A percentile compares a stretch with the other conserved stretches of the same genome.
Conservation (phyloP, 2,797 vertebrate species). For the Paedocypris micromegethes region DNA sequence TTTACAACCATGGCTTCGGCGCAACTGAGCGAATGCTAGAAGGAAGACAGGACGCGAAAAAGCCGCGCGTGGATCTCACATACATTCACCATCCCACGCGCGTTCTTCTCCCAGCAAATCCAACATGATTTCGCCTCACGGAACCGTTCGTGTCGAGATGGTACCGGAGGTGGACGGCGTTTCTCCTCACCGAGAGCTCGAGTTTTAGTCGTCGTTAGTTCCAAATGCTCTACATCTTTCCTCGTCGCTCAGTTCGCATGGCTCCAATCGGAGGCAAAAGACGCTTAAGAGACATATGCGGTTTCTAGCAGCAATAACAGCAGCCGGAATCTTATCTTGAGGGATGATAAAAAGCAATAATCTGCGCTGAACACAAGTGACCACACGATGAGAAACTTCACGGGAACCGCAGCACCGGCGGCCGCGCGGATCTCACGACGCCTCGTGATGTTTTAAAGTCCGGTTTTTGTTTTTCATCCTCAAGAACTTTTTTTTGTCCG, state of each 20-base stretch:
- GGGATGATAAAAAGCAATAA: slow-evolving; percentile 67
- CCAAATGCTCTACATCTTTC: slow-evolving; percentile 33
- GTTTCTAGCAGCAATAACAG: slow-evolving; percentile 60
- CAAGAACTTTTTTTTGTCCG: slow-evolving; percentile 24
- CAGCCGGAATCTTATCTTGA: slow-evolving; percentile 50
- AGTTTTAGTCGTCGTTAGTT: slow-evolving; percentile 49
- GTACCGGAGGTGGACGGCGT: slow-evolving; percentile 56
- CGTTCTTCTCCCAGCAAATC: slow-evolving; percentile 42
- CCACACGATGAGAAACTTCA: slow-evolving; percentile 72
- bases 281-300: slow-evolving; percentile 50
- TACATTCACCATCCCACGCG: slow-evolving; percentile 43
- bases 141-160: slow-evolving; percentile 47
- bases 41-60: slow-evolving; percentile 32
- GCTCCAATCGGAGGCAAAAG: slow-evolving; percentile 49
- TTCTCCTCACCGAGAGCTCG: slow-evolving; percentile 48
- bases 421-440: slow-evolving; percentile 47
- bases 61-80: slow-evolving; percentile 47
- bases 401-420: slow-evolving; percentile 54
- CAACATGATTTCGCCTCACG: slow-evolving; percentile 42
- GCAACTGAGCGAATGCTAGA: slow-evolving; percentile 48
- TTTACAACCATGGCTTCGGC: slow-evolving; percentile 34
- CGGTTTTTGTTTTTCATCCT: slow-evolving; percentile 1
- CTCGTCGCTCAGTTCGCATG: slow-evolving; percentile 48
- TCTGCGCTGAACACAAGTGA: slow-evolving; percentile 56
- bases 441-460: slow-evolving; percentile 46